Evolutionary conservation across 2,888 invertebrate species (phyloP).

Genomic region (Amiota communis): DNA sequence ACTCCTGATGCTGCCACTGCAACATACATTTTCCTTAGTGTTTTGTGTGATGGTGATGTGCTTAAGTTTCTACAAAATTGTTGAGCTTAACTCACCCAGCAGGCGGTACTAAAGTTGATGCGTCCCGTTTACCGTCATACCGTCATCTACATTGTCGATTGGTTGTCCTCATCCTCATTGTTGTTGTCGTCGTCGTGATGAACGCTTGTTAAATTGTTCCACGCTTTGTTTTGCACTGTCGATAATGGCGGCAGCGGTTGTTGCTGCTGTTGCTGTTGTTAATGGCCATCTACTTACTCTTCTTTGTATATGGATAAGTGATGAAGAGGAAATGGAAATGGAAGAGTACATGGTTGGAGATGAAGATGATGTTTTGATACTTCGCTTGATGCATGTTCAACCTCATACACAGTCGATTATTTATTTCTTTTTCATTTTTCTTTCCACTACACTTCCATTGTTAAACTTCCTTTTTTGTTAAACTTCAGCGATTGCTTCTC

Average conservation of each 20-base stretch:
- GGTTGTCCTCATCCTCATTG: not conserved
- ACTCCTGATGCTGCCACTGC: too few species aligned
- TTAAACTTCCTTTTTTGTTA: not conserved
- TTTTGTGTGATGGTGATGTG: too few species aligned
- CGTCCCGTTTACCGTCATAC: not conserved
- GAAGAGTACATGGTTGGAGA: too few species aligned
- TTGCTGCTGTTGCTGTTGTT: constrained; percentile 27
- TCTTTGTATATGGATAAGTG: not conserved
- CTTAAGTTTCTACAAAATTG: too few species aligned
- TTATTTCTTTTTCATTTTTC: constrained; percentile 37
- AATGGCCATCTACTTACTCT: constrained; percentile 7
- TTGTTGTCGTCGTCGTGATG: constrained; percentile 21
- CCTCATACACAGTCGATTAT: constrained; percentile 41
- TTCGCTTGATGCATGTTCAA: constrained; percentile 2
- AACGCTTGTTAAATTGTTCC: constrained; percentile 65
- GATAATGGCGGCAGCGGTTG: constrained; percentile 58
- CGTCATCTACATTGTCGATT: too few species aligned
- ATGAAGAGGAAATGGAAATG: too few species aligned
- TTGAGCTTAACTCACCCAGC: not conserved
- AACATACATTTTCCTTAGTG: too few species aligned
- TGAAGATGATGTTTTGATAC: too few species aligned
- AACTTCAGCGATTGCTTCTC: not conserved
- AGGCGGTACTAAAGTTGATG: not conserved
- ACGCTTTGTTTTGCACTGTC: constrained; percentile 62
- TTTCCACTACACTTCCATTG: constrained; percentile 24